phyloP scores from a whole-genome alignment of 2,888 invertebrate species.

The Himalopsyche kuldschensis region DNA sequence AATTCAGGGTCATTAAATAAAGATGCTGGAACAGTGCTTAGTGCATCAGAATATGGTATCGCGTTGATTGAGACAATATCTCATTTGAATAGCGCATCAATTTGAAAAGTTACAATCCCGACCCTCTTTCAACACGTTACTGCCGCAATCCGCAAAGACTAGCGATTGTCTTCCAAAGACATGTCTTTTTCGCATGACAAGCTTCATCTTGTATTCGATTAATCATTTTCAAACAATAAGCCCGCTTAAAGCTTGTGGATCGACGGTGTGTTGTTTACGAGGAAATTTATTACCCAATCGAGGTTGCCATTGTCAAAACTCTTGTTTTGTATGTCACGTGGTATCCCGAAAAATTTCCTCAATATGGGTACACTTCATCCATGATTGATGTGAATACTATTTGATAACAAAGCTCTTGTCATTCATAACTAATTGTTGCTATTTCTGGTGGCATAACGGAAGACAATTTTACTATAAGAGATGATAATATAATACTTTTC shows the following conservation, averaged over 20 bases:
- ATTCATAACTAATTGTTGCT: background rate
- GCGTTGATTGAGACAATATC: too few species aligned
- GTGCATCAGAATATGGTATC: too few species aligned
- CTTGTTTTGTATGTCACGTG: background rate
- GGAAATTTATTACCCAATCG: constrained; percentile 9
- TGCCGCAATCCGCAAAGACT: background rate
- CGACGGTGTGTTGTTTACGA: background rate
- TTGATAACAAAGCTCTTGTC: background rate
- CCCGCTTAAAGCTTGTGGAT: constrained; percentile 1
- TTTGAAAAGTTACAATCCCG: too few species aligned
- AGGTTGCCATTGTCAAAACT: background rate
- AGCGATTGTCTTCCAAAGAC: constrained; percentile 2
- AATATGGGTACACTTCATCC: background rate
- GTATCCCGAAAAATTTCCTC: background rate
- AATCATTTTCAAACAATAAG: constrained; percentile 30
- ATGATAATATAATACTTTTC: too few species aligned
- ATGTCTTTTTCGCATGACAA: constrained; percentile 28
- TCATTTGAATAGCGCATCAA: too few species aligned
- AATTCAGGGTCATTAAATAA: too few species aligned
- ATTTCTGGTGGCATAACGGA: background rate
- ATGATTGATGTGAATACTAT: background rate
- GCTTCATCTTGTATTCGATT: constrained; percentile 22
- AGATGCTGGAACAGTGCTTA: too few species aligned
- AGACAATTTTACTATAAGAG: too few species aligned
- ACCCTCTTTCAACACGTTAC: background rate